Evolutionary conservation across 92 coral and sea anemone genomes (phyloP).

Genomic region (Porites lobata): DNA sequence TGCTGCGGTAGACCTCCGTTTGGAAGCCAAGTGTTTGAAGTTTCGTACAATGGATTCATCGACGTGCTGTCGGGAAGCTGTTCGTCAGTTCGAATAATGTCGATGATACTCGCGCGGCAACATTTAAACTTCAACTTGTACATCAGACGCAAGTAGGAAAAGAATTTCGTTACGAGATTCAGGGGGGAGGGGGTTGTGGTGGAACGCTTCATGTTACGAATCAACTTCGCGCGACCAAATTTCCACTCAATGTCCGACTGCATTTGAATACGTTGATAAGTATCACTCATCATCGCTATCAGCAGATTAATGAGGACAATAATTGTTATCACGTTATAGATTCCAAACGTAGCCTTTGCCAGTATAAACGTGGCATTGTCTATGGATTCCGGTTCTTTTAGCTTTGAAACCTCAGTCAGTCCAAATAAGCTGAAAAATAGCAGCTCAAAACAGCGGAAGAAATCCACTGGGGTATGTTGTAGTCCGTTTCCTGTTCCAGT

Average conservation of each 20-base stretch:
- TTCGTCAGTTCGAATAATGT: conserved; percentile 89
- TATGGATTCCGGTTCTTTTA: conserved; percentile 40
- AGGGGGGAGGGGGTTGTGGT: conserved; percentile 99
- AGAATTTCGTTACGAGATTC: conserved; percentile 89
- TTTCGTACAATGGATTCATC: conserved; percentile 76
- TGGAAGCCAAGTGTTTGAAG: conserved; percentile 65
- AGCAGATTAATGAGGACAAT: conserved; percentile 93
- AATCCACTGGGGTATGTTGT: conserved; percentile 32
- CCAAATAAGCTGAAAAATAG: conserved; percentile 96
- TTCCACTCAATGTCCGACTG: conserved; percentile 99
- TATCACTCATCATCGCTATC: conserved; percentile 99
- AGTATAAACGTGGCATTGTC: conserved; percentile 67
- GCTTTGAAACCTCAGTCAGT: conserved; percentile 70
- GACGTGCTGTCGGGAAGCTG: conserved; percentile 83
- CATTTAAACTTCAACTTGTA: conserved; percentile 86
- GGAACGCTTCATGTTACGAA: conserved; percentile 98
- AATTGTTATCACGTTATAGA: conserved; percentile 93
- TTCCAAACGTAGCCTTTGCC: conserved; percentile 89
- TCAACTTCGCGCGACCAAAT: conserved; percentile 98
- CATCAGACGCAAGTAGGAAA: conserved; percentile 76
- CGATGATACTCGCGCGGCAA: conserved; percentile 94
- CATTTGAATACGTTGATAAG: conserved; percentile 97
- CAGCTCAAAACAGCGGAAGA: conserved; percentile 83
- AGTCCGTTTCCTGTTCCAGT: conserved; percentile 36
- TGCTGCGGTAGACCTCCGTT: conserved; percentile 62